A percentile compares a stretch with the other conserved stretches of the same genome.
phyloP scores from a whole-genome alignment of 1,140 invertebrate genomes.

The Chionoecetes opilio region DNA sequence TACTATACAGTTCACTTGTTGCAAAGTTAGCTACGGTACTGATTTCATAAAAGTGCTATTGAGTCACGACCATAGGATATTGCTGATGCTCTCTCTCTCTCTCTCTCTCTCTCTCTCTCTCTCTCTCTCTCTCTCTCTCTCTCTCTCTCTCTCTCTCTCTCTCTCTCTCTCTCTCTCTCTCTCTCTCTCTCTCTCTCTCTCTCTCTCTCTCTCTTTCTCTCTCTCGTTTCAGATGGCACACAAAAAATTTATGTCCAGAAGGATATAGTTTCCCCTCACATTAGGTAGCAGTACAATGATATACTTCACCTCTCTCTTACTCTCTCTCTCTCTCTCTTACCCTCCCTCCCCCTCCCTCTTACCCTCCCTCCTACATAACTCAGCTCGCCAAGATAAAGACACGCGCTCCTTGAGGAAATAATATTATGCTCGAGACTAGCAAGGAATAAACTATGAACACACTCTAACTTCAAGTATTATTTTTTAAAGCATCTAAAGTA shows the following conservation, averaged over 20 bases:
- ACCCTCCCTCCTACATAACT: neutral
- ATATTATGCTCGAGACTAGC: neutral
- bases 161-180: no score
- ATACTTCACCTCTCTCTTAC: no score
- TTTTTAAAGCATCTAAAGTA: neutral
- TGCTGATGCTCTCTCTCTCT: neutral
- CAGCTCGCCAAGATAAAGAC: no score
- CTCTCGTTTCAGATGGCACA: neutral
- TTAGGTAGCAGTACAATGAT: no score
- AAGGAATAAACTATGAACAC: neutral
- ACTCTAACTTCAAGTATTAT: neutral
- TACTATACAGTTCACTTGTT: no score
- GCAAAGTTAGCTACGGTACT: no score
- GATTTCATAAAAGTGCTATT: no score
- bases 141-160: neutral
- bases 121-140: conserved; percentile 19
- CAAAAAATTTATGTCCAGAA: neutral
- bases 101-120: conserved; percentile 18
- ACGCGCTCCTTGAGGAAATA: neutral
- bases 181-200: no score
- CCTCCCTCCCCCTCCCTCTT: neutral
- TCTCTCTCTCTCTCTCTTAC: neutral
- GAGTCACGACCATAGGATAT: no score
- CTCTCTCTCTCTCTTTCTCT: neutral
- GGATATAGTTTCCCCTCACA: neutral